A percentile compares a stretch with the other conserved stretches of the same genome.
These are phyloP conservation scores for Glossosoma conforme DNA, from an alignment of 1,140 invertebrate species.

Conservation along the genomic window DNA sequence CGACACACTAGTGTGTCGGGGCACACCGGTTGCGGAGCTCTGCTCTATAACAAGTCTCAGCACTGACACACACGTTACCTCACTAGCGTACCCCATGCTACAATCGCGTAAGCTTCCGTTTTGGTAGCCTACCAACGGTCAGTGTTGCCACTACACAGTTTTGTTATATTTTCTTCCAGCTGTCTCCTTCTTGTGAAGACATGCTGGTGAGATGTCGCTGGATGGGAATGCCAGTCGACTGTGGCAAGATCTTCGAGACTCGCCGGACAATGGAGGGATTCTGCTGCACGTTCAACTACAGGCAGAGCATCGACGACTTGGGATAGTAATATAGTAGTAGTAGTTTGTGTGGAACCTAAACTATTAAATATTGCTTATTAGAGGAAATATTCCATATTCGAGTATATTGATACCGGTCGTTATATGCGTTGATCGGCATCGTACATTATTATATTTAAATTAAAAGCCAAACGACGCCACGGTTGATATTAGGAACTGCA, in stretches of 20 bases:
- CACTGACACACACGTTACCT: too few relatives aligned
- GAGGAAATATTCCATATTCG: too few relatives aligned
- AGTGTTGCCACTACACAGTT: neutral
- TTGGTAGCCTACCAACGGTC: slow-evolving; percentile 7
- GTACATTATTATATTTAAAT: too few relatives aligned
- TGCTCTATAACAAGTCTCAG: too few relatives aligned
- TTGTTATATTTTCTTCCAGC: slow-evolving; percentile 33
- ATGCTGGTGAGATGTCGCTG: slow-evolving; percentile 48
- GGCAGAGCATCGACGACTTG: neutral
- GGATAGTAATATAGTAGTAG: neutral
- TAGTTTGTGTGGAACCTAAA: neutral
- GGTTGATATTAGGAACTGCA: too few relatives aligned
- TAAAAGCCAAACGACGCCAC: too few relatives aligned
- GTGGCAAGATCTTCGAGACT: slow-evolving; percentile 43
- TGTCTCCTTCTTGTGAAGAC: slow-evolving; percentile 50
- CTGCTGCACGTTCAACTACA: slow-evolving; percentile 57
- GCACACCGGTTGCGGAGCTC: too few relatives aligned
- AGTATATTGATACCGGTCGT: too few relatives aligned
- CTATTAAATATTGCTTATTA: too few relatives aligned
- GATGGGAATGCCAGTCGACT: slow-evolving; percentile 38
- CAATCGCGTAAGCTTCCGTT: slow-evolving; percentile 20
- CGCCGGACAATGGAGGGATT: slow-evolving; percentile 52
- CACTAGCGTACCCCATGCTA: slow-evolving; percentile 34
- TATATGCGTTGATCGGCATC: too few relatives aligned
- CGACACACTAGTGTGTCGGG: too few relatives aligned